Conservation (phyloP, 2,113 vertebrate genomes). For the Coracopsis vasa region DNA sequence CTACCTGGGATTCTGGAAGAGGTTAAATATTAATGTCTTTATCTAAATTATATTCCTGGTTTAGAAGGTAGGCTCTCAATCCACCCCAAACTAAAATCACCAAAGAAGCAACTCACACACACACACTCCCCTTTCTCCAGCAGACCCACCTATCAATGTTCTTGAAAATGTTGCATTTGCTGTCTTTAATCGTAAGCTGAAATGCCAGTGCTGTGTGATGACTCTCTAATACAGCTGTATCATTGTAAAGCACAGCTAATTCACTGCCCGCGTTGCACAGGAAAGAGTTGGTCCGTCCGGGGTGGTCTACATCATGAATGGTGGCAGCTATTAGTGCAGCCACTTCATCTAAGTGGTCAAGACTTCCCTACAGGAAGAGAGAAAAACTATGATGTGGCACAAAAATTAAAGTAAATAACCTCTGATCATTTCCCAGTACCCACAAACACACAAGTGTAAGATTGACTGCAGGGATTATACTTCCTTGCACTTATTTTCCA, state of each 20-base stretch:
- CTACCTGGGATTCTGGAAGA: not conserved
- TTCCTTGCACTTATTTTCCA: not conserved
- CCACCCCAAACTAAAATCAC: not conserved
- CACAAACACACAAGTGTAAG: not conserved
- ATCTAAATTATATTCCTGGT: not conserved
- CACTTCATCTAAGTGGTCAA: slow-evolving; percentile 92
- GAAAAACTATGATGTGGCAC: not conserved
- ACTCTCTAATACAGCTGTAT: slow-evolving; percentile 92
- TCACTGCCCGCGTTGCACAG: slow-evolving; percentile 95
- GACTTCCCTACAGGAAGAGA: slow-evolving; percentile 77
- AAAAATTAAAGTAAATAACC: not conserved
- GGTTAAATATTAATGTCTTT: not conserved
- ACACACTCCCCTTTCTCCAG: not conserved
- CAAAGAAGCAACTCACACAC: not conserved
- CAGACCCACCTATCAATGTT: slow-evolving; percentile 88
- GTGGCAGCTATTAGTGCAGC: slow-evolving; percentile 93
- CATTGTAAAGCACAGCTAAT: slow-evolving; percentile 93
- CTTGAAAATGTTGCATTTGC: slow-evolving; percentile 95
- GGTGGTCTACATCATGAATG: slow-evolving; percentile 93
- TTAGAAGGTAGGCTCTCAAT: not conserved
- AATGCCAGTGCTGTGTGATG: slow-evolving; percentile 94
- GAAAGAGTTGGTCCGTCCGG: slow-evolving; percentile 94
- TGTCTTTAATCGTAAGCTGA: slow-evolving; percentile 90
- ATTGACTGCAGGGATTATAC: not conserved
- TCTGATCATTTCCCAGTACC: not conserved